A percentile compares a stretch with the other conserved stretches of the same genome.
Conservation (phyloP, 2,888 invertebrate species). For the Scaeva pyrastri region DNA sequence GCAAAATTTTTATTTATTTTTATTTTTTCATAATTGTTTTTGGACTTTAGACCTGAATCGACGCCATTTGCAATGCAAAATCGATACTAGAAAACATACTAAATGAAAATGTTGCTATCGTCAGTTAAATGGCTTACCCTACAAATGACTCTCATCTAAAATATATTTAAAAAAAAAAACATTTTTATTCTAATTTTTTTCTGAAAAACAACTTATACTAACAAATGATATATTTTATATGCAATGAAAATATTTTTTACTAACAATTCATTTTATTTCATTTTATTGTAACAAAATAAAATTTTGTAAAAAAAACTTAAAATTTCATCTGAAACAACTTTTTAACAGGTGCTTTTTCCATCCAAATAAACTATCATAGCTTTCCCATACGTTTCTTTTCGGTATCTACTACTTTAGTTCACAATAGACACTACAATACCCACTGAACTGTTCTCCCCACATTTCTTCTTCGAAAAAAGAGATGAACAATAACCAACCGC, state of each 20-base stretch:
- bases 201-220: too few relatives aligned
- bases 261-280: too few relatives aligned
- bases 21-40: background rate
- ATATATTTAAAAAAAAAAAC: too few relatives aligned
- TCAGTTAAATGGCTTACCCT: background rate
- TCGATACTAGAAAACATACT: background rate
- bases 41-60: background rate
- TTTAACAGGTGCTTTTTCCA: background rate
- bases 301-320: background rate
- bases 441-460: conserved; percentile 13
- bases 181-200: too few relatives aligned
- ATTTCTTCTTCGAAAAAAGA: conserved; percentile 1
- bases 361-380: background rate
- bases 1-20: too few relatives aligned
- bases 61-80: conserved; percentile 6
- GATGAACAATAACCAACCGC: background rate
- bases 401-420: conserved; percentile 2
- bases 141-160: too few relatives aligned
- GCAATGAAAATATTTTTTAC: too few relatives aligned
- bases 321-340: background rate
- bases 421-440: conserved; percentile 18
- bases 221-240: too few relatives aligned
- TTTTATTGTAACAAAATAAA: background rate
- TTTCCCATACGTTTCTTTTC: background rate
- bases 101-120: background rate